Evolutionary conservation across 2,113 vertebrate species (phyloP), one percentile per base, ranked within the genome.

Genomic region (Syngnathus floridae): DNA sequence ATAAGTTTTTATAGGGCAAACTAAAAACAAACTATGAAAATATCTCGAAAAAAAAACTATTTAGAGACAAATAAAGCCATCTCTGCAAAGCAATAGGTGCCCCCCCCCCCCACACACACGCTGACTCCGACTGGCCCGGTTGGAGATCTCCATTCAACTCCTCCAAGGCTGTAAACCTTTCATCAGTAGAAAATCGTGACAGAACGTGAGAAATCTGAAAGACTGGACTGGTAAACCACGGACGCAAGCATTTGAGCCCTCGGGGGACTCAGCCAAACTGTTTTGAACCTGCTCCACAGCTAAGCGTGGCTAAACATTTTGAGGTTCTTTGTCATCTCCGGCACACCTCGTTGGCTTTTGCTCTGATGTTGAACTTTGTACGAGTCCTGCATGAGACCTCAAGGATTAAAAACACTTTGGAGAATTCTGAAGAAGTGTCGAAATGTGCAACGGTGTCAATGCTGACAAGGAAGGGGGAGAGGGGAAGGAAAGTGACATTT

Each of bases 261-360:
- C 19, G 10, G 51, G 8, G n/a, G 26, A 52, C 51, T 45, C 13
- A 5, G 12, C 43, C 43, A 45, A 14, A 45, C 14, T 49, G 17
- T 49, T 2, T n/a, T 6, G 26, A 35, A 31, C 54, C 22, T 13
- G 22, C 52, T 31, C 21, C 37, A 41, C 10, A 12, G 19, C n/a
- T 14, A 21, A 60, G 17, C 58, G n/a, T 41, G 13, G 8, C 17
- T 9, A 13, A 61, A 7, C n/a, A 38, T 22, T 22, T 19, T 13
- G 60, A 72, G 71, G 80, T 82, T 84, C 75, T 67, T 75, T 67
- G 61, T 78, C 59, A 62, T 76, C 62, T 66, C 79, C 76, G 6
- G 59, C 59, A 72, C 77, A 83, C 81, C 74, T 82, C 77, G 74
- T 83, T 86, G 62, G 49, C 54, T 60, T 74, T 81, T 31, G 66